Evolutionary conservation across 2,888 invertebrate genomes (phyloP), one percentile per base, ranked within the genome.

Genomic region (Pristionchus mayeri): DNA sequence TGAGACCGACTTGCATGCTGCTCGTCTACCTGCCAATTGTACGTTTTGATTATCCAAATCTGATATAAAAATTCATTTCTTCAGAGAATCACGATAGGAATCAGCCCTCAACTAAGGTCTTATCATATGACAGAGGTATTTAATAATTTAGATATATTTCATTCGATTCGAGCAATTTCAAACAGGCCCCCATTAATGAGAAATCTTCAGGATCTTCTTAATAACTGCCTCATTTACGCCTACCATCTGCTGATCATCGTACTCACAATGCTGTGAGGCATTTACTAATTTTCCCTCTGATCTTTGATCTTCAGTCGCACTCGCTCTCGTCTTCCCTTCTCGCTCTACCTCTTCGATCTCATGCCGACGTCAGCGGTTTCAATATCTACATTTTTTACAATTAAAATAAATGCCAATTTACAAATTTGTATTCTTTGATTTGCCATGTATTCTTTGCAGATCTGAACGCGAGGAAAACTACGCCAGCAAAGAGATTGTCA

Each of bases 281-380:
- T n/a, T n/a, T n/a, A n/a, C n/a, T n/a, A n/a, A n/a, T n/a, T 13
- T 27, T 50, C 50, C 16, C 50, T 2, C 18, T 60, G 57, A 27
- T 30, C 57, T 60, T 60, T 60, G 13, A 30, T 60, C 27, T 60
- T 27, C 57, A 60, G 57, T 1, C 57, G 57, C 57, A 60, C 27
- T 9, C 27, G 27, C 57, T 67, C 67, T 21, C 16, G 21, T 3
- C 37, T 67, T 18, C 67, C 67, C 34, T 67, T 67, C 67, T 37
- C 34, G 27, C 67, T 67, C 34, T 67, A 67, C 37, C 67, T 67
- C 11, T 67, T 67, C 67, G 67, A 67, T 18, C 67, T 67, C 37
- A 67, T 67, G 67, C 67, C 67, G 27, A n/a, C n/a, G n/a, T n/a
- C 34, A 34, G 67, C 37, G 63, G 18, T 27, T 11, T 6, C 6